A percentile compares a stretch with the other conserved stretches of the same genome.
Conservation (phyloP, 2,888 invertebrate species). For the Ophraella communa region DNA sequence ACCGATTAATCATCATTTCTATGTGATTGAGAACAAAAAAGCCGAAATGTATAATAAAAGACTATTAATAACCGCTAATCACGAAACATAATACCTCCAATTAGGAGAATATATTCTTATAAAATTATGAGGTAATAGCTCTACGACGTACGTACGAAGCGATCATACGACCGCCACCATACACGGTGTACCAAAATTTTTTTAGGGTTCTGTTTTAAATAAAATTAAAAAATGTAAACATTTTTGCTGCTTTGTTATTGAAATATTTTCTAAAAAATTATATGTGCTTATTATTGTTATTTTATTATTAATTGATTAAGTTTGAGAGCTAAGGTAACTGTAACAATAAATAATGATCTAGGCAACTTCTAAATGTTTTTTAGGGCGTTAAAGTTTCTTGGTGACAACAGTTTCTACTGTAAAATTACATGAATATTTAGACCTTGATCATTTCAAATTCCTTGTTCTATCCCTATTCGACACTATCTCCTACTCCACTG, state of each 20-base stretch:
- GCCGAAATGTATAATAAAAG: constrained; percentile 18
- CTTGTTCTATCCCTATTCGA: background rate
- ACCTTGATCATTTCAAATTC: no score
- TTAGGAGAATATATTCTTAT: constrained; percentile 35
- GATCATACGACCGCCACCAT: background rate
- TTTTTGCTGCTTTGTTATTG: no score
- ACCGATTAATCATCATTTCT: constrained; percentile 5
- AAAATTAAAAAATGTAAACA: no score
- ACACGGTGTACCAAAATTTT: background rate
- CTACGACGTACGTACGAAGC: constrained; percentile 13
- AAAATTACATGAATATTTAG: no score
- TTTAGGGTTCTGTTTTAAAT: background rate
- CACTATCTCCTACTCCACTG: background rate
- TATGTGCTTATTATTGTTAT: no score
- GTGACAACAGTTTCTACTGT: no score
- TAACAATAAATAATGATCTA: no score
- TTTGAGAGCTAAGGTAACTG: no score
- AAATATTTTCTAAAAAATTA: no score
- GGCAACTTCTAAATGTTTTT: no score
- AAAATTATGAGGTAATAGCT: constrained; percentile 35
- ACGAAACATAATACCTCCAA: constrained; percentile 33
- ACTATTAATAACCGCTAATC: constrained; percentile 35
- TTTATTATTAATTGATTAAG: no score
- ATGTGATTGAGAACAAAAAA: constrained; percentile 10
- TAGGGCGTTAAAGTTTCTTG: no score